A percentile compares a stretch with the other conserved stretches of the same genome.
Evolutionary conservation across 2,113 vertebrate species (phyloP).

Genomic region (Cheilinus undulatus): DNA sequence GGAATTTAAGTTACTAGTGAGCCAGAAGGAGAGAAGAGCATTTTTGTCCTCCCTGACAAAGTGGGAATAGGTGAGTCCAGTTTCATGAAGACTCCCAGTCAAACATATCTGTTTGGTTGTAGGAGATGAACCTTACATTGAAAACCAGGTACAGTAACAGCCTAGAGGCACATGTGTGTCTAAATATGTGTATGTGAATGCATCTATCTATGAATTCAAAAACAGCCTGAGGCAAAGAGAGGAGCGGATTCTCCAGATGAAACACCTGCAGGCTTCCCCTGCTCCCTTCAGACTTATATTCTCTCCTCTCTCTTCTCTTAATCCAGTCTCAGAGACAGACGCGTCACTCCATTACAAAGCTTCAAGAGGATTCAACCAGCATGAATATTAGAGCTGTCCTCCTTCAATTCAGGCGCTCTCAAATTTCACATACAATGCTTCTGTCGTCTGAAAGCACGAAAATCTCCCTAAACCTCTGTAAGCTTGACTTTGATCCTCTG

Average conservation of each 20-base stretch:
- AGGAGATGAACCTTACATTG: not conserved
- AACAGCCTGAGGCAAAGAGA: constrained; percentile 34
- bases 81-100: not conserved
- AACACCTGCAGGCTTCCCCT: constrained; percentile 12
- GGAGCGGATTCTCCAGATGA: constrained; percentile 31
- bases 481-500: constrained; percentile 14
- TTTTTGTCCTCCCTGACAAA: not conserved
- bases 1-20: too few species aligned
- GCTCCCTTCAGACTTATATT: constrained; percentile 12
- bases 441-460: constrained; percentile 18
- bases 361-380: constrained; percentile 25
- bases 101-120: not conserved
- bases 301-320: constrained; percentile 24
- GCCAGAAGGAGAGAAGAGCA: too few species aligned
- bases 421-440: constrained; percentile 35
- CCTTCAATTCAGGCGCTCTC: constrained; percentile 31
- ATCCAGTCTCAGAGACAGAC: constrained; percentile 30
- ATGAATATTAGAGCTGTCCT: constrained; percentile 32
- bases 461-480: constrained; percentile 17
- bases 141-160: constrained; percentile 23
- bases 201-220: constrained; percentile 23
- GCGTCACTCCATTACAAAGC: constrained; percentile 35
- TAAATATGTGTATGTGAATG: not conserved
- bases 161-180: constrained; percentile 27
- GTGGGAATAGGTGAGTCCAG: too few species aligned